phyloP scores from a whole-genome alignment of 1,140 invertebrate genomes.

The Drosophila kohkoa region DNA sequence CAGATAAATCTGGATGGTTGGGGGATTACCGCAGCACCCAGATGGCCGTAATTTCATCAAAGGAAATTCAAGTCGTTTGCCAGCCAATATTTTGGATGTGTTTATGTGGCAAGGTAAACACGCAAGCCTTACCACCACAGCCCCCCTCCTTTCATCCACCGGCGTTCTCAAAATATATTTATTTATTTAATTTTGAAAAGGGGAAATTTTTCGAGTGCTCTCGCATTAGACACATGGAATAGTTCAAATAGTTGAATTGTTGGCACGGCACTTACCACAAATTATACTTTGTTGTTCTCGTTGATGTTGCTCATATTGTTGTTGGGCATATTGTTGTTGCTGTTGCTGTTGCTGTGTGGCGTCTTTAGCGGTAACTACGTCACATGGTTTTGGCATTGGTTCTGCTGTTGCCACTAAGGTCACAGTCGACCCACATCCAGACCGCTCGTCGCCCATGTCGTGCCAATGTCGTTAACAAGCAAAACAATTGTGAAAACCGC shows the following conservation, averaged over 20 bases:
- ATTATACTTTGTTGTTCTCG: conserved; percentile 44
- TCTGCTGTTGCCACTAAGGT: conserved; percentile 11
- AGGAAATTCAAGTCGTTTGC: conserved; percentile 70
- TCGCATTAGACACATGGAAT: conserved; percentile 57
- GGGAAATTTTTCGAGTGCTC: conserved; percentile 62
- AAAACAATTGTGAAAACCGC: conserved; percentile 51
- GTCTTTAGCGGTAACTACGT: conserved; percentile 1
- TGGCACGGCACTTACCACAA: conserved; percentile 71
- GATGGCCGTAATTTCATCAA: conserved; percentile 64
- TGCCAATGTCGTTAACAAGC: conserved; percentile 61
- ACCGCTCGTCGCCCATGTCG: conserved; percentile 73
- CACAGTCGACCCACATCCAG: conserved; percentile 44
- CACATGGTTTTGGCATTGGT: conserved; percentile 9
- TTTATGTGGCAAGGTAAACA: conserved; percentile 78
- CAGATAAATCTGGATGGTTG: neutral
- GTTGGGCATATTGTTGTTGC: conserved; percentile 23
- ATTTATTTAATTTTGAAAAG: conserved; percentile 71
- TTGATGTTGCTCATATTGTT: conserved; percentile 21
- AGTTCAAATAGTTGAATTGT: conserved; percentile 73
- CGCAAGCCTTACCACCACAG: conserved; percentile 40
- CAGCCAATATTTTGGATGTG: conserved; percentile 64
- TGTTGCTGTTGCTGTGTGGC: conserved; percentile 33
- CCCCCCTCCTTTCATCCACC: neutral
- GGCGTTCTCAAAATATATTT: conserved; percentile 14
- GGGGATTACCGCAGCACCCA: conserved; percentile 55